A percentile compares a stretch with the other conserved stretches of the same genome.
Conservation (phyloP, 2,113 vertebrate genomes). For the Osmerus eperlanus region DNA sequence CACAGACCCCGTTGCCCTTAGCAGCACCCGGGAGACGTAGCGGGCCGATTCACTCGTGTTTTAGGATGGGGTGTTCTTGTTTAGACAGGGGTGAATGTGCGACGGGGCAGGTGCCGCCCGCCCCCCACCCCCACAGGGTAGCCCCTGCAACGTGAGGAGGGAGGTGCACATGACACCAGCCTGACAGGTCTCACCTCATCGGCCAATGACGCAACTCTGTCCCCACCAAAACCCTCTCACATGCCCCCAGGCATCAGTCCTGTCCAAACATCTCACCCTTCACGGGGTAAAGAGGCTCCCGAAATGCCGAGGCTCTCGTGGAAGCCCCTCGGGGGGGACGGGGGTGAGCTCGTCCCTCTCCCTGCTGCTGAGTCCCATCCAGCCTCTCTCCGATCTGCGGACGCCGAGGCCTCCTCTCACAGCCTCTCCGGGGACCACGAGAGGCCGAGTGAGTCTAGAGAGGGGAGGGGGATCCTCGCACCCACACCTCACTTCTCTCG, state of each 20-base stretch:
- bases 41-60: constrained; percentile 46
- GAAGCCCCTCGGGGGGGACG: neutral
- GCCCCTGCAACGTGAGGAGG: constrained; percentile 68
- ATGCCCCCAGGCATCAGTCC: constrained; percentile 28
- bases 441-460: too few relatives aligned
- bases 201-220: constrained; percentile 63
- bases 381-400: too few relatives aligned
- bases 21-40: constrained; percentile 51
- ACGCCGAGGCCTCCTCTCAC: too few relatives aligned
- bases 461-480: too few relatives aligned
- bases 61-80: constrained; percentile 55
- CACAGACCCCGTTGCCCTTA: constrained; percentile 51
- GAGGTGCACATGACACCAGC: constrained; percentile 63
- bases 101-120: constrained; percentile 35
- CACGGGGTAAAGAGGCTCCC: neutral
- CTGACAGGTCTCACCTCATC: constrained; percentile 60
- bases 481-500: too few relatives aligned
- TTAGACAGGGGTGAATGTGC: constrained; percentile 45
- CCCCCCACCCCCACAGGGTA: constrained; percentile 57
- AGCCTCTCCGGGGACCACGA: too few relatives aligned
- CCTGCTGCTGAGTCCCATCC: too few relatives aligned
- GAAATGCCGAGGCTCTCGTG: neutral
- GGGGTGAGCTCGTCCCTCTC: too few relatives aligned
- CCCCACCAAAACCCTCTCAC: constrained; percentile 46
- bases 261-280: neutral